Base-by-base conservation (phyloP, 1,140 invertebrate genomes). In the Philotrypesis tridentata region DNA sequence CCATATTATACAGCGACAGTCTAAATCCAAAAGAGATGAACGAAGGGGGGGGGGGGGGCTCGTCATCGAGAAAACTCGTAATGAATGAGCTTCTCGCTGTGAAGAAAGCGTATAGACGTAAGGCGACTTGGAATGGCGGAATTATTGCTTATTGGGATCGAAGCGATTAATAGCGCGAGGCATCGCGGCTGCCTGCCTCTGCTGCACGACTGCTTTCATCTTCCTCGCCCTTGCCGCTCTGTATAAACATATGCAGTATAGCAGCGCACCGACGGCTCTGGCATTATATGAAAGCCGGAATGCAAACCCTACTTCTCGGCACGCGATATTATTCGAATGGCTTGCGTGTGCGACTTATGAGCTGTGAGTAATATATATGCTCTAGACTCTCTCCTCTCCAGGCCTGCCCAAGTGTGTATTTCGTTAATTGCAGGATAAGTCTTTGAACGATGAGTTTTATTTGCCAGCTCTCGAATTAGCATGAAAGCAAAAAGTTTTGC, bases 271-370 rank as follows among this genome's bases (percentile, higher is more conserved):
- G 83, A 43, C 55, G 60, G 12, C n/a, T n/a, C n/a, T n/a, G n/a
- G n/a, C n/a, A n/a, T n/a, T n/a, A n/a, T n/a, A n/a, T 65, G 21
- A 55, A 55, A 70, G 71, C 23, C 37, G 68, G 65, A 82, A 55
- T 83, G 79, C 82, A 68, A 78, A 63, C 14, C 33, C 65, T 87
- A 90, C 89, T 87, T 85, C 89, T 89, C 84, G 87, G 85, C 89
- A 91, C 89, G 90, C 90, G 87, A 91, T 89, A 78, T 80, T 65
- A 25, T 65, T 70, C 37, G 55, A 63, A 76, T 70, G 23, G 60
- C 25, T 65, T 29, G 63, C 25, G 23, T 29, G 23, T 12, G 63
- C 63, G 5, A 55, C 3, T 55, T 55, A 14, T 21, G 5, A n/a
- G 17, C 48, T 5, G 48, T 14, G 48, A 1, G 21, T 17, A 55